Evolutionary conservation across 2,797 vertebrate genomes (phyloP), one percentile per base, ranked within the genome.

Genomic region (Cuniculus paca): DNA sequence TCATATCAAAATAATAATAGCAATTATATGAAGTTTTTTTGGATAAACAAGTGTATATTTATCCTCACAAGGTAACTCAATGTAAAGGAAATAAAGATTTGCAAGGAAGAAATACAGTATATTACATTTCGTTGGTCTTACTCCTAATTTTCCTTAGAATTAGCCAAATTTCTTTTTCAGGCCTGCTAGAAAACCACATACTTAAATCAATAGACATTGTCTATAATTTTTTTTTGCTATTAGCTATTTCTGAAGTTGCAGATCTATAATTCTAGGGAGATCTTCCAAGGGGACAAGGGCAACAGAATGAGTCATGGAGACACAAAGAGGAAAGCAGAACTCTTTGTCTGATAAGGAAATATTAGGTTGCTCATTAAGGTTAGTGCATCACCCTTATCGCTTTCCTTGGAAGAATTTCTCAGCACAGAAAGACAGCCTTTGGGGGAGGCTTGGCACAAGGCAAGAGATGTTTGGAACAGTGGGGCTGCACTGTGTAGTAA

Each of bases 151-250:
- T 87, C 50, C 75, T 90, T 65, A 68, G 22, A 82, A 81, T 88
- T 75, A 70, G 31, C 42, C 36, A 80, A 92, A 86, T 94, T 91
- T 90, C 54, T 94, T n/a, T 58, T 92, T 16, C 17, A 45, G 45
- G 45, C 5, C 19, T 83, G 31, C 61, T 90, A 63, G 50, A 68
- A 90, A 88, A 92, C 24, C 60, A 60, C 8, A 87, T 34, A 36
- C 31, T 87, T 48, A 34, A 9, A 54, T 89, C 26, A 0, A 52
- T 31, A 26, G 26, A 86, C 52, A n/a, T 39, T 17, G 0, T 34
- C 50, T 86, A 22, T 54, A 50, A 36, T 45, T 63, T n/a, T 45
- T 95, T 84, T 75, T 72, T 20, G 16, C 31, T 63, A 45, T 26
- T 60, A 68, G 36, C 58, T 63, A 1, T n/a, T 93, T 85, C 74